A percentile compares a stretch with the other conserved stretches of the same genome.
phyloP scores from a whole-genome alignment of 2,797 vertebrate genomes.

The Orientallactaga sibirica region DNA sequence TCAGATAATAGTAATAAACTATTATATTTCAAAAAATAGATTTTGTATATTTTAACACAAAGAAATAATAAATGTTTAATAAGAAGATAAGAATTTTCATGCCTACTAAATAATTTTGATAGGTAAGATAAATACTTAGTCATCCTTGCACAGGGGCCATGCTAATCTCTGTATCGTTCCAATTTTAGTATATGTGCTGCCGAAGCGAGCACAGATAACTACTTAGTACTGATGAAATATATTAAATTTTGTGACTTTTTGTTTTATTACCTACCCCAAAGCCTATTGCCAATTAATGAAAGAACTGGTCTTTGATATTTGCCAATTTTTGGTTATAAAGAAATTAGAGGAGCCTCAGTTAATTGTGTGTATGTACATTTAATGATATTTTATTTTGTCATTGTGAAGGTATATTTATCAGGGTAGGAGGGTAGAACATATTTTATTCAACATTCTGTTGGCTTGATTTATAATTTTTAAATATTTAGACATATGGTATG shows the following conservation, averaged over 20 bases:
- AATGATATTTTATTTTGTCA: conserved; percentile 66
- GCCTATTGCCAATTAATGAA: conserved; percentile 52
- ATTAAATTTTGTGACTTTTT: conserved; percentile 28
- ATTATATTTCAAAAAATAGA: background rate
- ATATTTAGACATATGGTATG: conserved; percentile 76
- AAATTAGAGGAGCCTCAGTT: conserved; percentile 44
- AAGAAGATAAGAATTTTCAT: background rate
- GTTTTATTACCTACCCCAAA: conserved; percentile 38
- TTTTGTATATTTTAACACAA: background rate
- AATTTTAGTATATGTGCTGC: too few relatives aligned
- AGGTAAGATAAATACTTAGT: background rate
- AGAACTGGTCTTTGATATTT: conserved; percentile 66
- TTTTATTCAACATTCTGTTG: conserved; percentile 75
- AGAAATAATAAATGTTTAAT: background rate
- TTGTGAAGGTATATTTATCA: conserved; percentile 70
- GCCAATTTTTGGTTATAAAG: conserved; percentile 63
- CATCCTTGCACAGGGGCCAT: too few relatives aligned
- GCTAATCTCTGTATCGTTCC: too few relatives aligned
- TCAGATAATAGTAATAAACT: background rate
- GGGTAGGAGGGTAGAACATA: conserved; percentile 65
- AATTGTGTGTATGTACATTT: conserved; percentile 27
- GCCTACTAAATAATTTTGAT: background rate
- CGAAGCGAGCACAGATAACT: background rate
- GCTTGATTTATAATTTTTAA: conserved; percentile 75
- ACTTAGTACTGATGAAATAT: background rate